These are phyloP conservation scores for Drosophila melanosoma DNA, from an alignment of 2,888 invertebrate species.

Conservation along the genomic window DNA sequence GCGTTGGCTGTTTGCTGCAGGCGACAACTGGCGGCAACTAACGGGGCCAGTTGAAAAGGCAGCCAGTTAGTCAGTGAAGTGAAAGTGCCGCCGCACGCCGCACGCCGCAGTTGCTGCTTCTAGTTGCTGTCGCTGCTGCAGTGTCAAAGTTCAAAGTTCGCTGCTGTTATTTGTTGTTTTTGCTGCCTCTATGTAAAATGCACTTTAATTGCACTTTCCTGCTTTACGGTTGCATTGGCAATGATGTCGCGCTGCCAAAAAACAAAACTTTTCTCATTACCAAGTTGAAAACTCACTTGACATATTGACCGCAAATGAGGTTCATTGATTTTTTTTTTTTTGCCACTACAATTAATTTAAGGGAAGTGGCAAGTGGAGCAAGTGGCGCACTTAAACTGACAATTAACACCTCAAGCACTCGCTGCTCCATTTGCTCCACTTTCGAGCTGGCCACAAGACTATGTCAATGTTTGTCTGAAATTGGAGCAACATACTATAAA, in stretches of 20 bases:
- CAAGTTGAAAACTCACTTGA: constrained; percentile 43
- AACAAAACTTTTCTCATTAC: constrained; percentile 47
- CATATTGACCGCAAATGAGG: constrained; percentile 31
- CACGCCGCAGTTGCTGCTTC: constrained; percentile 24
- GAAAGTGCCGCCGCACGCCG: constrained; percentile 74
- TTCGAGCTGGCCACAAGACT: constrained; percentile 45
- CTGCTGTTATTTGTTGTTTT: constrained; percentile 10
- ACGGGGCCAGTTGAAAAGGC: constrained; percentile 49
- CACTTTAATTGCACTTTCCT: constrained; percentile 52
- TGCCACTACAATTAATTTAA: constrained; percentile 13
- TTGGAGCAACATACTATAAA: constrained; percentile 34
- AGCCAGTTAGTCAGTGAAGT: constrained; percentile 47
- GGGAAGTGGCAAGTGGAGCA: constrained; percentile 6
- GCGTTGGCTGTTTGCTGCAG: constrained; percentile 49
- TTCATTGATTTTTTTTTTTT: constrained; percentile 40
- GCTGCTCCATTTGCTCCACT: constrained; percentile 51
- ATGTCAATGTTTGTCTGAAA: constrained; percentile 69
- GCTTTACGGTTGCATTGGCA: constrained; percentile 54
- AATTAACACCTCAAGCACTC: constrained; percentile 67
- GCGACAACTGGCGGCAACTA: constrained; percentile 25
- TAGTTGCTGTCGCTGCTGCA: constrained; percentile 37
- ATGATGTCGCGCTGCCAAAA: constrained; percentile 28
- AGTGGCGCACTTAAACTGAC: constrained; percentile 38
- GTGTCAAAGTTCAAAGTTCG: constrained; percentile 68
- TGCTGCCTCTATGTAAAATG: constrained; percentile 42